Base-by-base conservation (phyloP, 92 coral and sea anemone genomes). In the Isaurus tuberculatus region DNA sequence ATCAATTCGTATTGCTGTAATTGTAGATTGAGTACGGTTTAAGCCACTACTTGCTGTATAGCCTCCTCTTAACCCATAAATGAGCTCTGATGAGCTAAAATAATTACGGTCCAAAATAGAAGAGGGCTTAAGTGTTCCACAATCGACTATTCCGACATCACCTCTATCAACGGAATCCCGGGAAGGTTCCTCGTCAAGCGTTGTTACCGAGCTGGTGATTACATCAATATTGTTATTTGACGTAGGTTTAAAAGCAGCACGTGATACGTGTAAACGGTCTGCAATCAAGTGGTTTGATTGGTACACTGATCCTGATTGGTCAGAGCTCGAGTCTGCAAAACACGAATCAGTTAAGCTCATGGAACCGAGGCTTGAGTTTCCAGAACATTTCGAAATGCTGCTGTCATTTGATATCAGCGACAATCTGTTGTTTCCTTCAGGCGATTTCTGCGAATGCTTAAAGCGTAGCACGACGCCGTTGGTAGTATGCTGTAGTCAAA, bases 361-460 rank as follows among this genome's bases (percentile, higher is more conserved):
- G 63, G 98, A 94, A 69, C 98, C 98, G 31, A 91, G 72, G 78
- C 98, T 94, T 27, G 98, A 94, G 58, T 91, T 92, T 31, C 86
- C 90, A 61, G 98, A 94, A 22, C 85, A 81, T 26, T 87, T 86
- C 3, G 92, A 94, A 10, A 91, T 80, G 30, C 94, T 91, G 73
- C 98, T 94, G 89, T 94, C 98, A 67, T 94, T 94, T 46, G 98
- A 94, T 31, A 94, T 72, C 83, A 94, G 75, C 73, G 98, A 94
- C 74, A 94, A 83, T 36, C 98, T 91, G 40, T 90, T 83, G 84
- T 85, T 80, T 72, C 83, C 98, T n/a, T 85, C 87, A 30, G 83
- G 70, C 4, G 79, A 48, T 33, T 80, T 19, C 36, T 73, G 65
- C 22, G 86, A 66, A 36, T 91, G 91, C 34, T 79, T 70, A 44